Evolutionary conservation across 2,797 vertebrate species (phyloP).

Genomic region (Sebastiscus albofasciatus): DNA sequence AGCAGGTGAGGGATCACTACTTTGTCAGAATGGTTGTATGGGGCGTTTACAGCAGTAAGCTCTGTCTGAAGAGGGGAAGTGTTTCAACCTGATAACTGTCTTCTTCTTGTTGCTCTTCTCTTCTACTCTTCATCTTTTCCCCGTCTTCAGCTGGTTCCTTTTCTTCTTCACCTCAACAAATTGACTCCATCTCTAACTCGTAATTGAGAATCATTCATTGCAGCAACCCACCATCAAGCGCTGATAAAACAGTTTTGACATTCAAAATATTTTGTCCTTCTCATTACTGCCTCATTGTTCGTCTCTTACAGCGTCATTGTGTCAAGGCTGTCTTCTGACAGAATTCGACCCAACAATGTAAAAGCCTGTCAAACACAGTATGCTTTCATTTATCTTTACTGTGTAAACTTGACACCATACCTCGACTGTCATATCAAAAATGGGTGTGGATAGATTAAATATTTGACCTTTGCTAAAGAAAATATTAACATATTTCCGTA

Average conservation of each 20-base stretch:
- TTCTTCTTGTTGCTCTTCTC: background rate
- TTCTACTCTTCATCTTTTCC: background rate
- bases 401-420: constrained; percentile 61
- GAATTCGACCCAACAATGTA: constrained; percentile 42
- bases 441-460: constrained; percentile 72
- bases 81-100: background rate
- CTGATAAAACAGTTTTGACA: constrained; percentile 48
- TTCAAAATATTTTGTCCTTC: constrained; percentile 41
- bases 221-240: constrained; percentile 28
- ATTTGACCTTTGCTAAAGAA: constrained; percentile 77
- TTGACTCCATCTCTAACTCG: background rate
- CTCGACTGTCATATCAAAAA: constrained; percentile 69
- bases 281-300: constrained; percentile 55
- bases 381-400: constrained; percentile 66
- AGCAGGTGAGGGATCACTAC: background rate
- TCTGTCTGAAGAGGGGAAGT: background rate
- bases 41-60: background rate
- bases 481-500: constrained; percentile 82
- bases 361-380: constrained; percentile 57
- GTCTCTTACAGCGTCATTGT: background rate
- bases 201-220: background rate
- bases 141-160: background rate
- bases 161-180: constrained; percentile 6
- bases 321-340: constrained; percentile 31
- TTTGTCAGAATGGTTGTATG: background rate